phyloP scores from a whole-genome alignment of 1,140 invertebrate species.

The Listronotus bonariensis region DNA sequence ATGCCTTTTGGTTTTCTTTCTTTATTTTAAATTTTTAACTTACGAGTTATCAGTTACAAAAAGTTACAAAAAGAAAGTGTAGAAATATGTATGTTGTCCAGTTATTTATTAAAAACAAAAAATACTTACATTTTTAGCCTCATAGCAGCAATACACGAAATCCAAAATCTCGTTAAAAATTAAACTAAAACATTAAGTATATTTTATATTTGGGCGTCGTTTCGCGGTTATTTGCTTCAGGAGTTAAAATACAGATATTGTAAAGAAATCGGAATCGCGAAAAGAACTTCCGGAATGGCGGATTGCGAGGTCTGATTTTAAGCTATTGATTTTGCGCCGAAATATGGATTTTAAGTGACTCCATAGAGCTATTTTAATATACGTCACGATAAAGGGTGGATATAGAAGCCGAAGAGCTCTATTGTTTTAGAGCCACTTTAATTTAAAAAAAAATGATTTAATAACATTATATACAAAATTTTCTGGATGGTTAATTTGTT shows the following conservation, averaged over 20 bases:
- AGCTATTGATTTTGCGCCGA: conserved; percentile 27
- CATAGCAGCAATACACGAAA: conserved; percentile 11
- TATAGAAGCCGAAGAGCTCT: no score
- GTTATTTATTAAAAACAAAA: neutral
- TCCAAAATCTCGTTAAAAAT: conserved; percentile 2
- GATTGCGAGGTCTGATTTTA: conserved; percentile 1
- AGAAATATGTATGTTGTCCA: no score
- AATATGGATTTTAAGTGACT: conserved; percentile 27
- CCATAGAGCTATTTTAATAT: neutral
- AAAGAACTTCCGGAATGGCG: conserved; percentile 9
- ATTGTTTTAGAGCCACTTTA: no score
- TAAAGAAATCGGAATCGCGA: neutral
- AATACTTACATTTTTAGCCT: conserved; percentile 24
- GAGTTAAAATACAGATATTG: neutral
- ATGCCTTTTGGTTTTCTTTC: no score
- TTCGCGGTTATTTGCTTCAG: neutral
- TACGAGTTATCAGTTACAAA: no score
- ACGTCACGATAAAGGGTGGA: no score
- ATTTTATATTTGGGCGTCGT: neutral
- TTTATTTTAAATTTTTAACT: no score
- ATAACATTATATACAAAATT: no score
- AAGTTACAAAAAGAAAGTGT: no score
- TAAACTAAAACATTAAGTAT: neutral
- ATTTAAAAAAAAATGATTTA: no score
- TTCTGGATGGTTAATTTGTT: no score